These are phyloP conservation scores for Halcyon chelicuti DNA, from an alignment of 2,797 vertebrate species.

Conservation along the genomic window DNA sequence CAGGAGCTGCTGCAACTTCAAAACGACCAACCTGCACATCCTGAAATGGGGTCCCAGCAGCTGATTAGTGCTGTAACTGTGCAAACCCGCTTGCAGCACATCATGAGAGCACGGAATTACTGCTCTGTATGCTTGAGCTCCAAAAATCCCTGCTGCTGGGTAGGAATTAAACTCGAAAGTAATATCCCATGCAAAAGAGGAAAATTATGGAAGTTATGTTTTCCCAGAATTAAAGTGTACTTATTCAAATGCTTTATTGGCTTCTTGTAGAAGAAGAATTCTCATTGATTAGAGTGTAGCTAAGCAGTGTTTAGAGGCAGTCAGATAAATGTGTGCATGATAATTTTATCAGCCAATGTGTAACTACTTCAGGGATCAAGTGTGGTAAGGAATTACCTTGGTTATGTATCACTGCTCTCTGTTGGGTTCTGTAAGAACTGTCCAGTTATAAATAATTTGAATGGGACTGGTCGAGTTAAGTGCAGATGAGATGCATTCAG, in stretches of 20 bases:
- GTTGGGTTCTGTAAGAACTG: neutral
- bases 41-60: neutral
- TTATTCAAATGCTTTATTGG: neutral
- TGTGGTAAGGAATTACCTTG: neutral
- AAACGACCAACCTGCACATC: neutral
- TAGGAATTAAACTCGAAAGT: neutral
- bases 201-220: neutral
- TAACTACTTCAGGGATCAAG: neutral
- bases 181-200: neutral
- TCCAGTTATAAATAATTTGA: neutral
- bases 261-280: neutral
- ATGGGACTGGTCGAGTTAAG: neutral
- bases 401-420: neutral
- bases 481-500: neutral
- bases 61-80: neutral
- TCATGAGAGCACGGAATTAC: neutral
- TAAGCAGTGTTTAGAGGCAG: neutral
- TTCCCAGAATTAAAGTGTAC: neutral
- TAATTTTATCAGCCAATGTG: neutral
- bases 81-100: neutral
- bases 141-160: neutral
- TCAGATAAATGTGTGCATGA: neutral
- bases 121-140: neutral
- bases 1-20: neutral
- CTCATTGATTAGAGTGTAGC: neutral